Conservation (phyloP, 2,888 invertebrate genomes). For the Trachelus stipa region DNA sequence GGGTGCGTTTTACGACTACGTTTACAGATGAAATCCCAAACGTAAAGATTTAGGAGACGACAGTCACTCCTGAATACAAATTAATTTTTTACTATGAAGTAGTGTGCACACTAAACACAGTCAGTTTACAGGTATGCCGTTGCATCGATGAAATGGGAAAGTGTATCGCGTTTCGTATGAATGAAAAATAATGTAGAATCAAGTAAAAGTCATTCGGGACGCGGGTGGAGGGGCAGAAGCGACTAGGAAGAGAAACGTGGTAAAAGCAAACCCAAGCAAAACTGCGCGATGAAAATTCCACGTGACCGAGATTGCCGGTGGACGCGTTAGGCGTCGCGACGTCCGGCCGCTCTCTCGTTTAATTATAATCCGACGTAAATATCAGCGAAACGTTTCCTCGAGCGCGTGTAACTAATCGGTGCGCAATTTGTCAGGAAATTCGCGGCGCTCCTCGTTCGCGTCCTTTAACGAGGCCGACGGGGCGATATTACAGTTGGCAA, state of each 20-base stretch:
- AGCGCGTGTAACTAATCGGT: not conserved
- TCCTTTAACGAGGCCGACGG: slow-evolving; percentile 9
- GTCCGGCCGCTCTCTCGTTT: not conserved
- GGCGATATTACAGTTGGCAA: slow-evolving; percentile 17
- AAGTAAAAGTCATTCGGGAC: not conserved
- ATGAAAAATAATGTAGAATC: not conserved
- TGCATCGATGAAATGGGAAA: not conserved
- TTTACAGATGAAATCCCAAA: too few species aligned
- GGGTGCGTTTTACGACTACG: not conserved
- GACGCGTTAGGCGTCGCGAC: not conserved
- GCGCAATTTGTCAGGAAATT: slow-evolving; percentile 7
- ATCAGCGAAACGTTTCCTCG: slow-evolving; percentile 3
- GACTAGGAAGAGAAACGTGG: not conserved
- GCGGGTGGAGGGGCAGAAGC: not conserved
- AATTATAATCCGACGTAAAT: not conserved
- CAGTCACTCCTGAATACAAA: too few species aligned
- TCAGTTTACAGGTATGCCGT: not conserved
- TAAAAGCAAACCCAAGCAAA: not conserved
- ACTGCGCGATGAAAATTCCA: not conserved
- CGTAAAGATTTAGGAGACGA: too few species aligned
- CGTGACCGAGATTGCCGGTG: not conserved
- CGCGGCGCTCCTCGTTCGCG: not conserved
- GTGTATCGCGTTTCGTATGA: not conserved
- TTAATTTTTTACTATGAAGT: not conserved
- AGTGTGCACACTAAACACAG: not conserved